Evolutionary conservation across 2,888 invertebrate species (phyloP), one percentile per base, ranked within the genome.

Genomic region (Macaria liturata): DNA sequence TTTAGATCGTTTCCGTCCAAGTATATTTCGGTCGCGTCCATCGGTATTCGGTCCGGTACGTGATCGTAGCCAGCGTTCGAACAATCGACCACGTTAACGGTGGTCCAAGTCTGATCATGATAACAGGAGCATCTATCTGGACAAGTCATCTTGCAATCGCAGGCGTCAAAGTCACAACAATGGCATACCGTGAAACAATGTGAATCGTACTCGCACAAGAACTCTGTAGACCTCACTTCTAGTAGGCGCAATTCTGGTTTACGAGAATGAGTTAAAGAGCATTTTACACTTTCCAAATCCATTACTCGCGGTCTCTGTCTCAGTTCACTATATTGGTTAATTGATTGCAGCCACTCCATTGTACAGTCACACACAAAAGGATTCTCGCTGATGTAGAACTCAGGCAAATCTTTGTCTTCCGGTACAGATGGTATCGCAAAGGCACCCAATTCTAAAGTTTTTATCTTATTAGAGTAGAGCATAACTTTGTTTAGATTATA

Each of bases 91-190:
- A 97, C 95, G 92, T 97, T 97, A 68, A 79, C 79, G 78, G 95
- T 95, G 72, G 94, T 94, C 96, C 97, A 97, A 72, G 95, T 95
- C 85, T 95, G 95, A 91, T 97, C 97, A 91, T 96, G 96, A 93
- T 95, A 97, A 83, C 97, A 97, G 68, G 95, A 95, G 86, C 97
- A 97, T 83, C 95, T 95, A 83, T 94, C 94, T 67, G 97, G 97
- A 84, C 97, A 97, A 72, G 96, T 96, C 95, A 97, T 97, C 93
- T 97, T 96, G 87, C 97, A 97, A 90, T 97, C 97, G 89, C 97
- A 97, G 65, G 96, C 96, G 84, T 96, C 96, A 92, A 96, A 97
- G 81, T 97, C 96, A 90, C 97, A 97, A 89, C 97, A 97, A 86
- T 96, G 96, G 85, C 97, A 97, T 64, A 96, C 88, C 56, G 96